Evolutionary conservation across 2,888 invertebrate species (phyloP).

Genomic region (Cheilosia variabilis): DNA sequence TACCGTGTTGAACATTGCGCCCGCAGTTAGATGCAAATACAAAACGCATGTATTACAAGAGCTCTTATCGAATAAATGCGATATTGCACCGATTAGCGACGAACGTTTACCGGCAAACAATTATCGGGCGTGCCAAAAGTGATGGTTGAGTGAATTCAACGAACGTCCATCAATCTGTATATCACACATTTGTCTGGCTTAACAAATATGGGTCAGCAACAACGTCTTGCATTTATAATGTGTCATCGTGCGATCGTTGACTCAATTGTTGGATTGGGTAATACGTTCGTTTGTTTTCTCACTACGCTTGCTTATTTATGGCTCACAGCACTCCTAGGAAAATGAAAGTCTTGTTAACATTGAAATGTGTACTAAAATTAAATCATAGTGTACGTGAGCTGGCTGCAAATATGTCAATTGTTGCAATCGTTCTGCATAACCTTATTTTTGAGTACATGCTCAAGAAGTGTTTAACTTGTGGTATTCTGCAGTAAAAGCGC

Average conservation of each 20-base stretch:
- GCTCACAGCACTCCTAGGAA: not conserved
- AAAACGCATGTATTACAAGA: constrained; percentile 35
- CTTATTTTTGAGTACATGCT: no score
- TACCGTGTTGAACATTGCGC: constrained; percentile 11
- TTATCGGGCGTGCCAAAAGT: constrained; percentile 34
- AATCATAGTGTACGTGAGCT: constrained; percentile 19
- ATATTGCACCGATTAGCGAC: constrained; percentile 9
- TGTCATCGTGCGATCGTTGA: constrained; percentile 30
- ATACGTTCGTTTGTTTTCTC: constrained; percentile 11
- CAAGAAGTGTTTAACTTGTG: no score
- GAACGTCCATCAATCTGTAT: constrained; percentile 7
- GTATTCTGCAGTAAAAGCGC: no score
- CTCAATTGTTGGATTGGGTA: constrained; percentile 34
- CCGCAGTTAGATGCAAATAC: constrained; percentile 18
- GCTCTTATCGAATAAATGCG: not conserved
- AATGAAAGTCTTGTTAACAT: constrained; percentile 61
- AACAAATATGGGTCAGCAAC: constrained; percentile 23
- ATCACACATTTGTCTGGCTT: constrained; percentile 25
- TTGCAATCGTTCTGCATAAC: no score
- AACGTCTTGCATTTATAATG: constrained; percentile 22
- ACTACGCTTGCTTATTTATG: constrained; percentile 1
- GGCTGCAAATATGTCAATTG: not conserved
- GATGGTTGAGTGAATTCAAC: constrained; percentile 24
- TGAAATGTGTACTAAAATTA: constrained; percentile 31
- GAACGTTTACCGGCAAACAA: not conserved